phyloP scores from a whole-genome alignment of 2,888 invertebrate species.

The Cyrtodaria siliqua region DNA sequence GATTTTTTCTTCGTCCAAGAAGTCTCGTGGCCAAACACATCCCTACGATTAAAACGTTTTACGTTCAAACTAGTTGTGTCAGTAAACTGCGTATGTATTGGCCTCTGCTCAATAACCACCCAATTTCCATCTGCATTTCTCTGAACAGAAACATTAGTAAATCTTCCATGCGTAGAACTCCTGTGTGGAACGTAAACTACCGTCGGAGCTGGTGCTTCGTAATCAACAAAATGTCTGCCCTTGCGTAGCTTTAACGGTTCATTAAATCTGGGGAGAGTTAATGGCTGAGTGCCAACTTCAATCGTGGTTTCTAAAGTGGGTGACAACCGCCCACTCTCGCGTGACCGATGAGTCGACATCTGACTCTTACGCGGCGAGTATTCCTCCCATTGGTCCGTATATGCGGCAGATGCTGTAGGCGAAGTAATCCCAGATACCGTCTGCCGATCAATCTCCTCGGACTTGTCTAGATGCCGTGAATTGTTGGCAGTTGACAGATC shows the following conservation, averaged over 20 bases:
- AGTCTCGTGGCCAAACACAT: slow-evolving; percentile 43
- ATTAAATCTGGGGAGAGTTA: slow-evolving; percentile 55
- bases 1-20: slow-evolving; percentile 63
- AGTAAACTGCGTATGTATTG: slow-evolving; percentile 68
- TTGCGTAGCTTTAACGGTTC: slow-evolving; percentile 51
- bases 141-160: slow-evolving; percentile 71
- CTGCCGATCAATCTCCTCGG: slow-evolving; percentile 18
- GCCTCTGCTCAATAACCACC: slow-evolving; percentile 76
- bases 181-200: slow-evolving; percentile 70
- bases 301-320: slow-evolving; percentile 44
- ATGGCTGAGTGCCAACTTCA: slow-evolving; percentile 51
- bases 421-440: not conserved
- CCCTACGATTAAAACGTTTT: slow-evolving; percentile 24
- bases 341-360: slow-evolving; percentile 38
- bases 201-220: slow-evolving; percentile 60
- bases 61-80: slow-evolving; percentile 9
- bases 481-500: not conserved
- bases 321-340: slow-evolving; percentile 57
- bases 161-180: slow-evolving; percentile 57
- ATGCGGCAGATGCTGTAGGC: slow-evolving; percentile 4
- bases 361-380: slow-evolving; percentile 48
- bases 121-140: slow-evolving; percentile 73
- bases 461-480: not conserved
- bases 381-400: slow-evolving; percentile 49
- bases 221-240: slow-evolving; percentile 61